phyloP scores from a whole-genome alignment of 2,888 invertebrate genomes.

The Athetis lepigone region DNA sequence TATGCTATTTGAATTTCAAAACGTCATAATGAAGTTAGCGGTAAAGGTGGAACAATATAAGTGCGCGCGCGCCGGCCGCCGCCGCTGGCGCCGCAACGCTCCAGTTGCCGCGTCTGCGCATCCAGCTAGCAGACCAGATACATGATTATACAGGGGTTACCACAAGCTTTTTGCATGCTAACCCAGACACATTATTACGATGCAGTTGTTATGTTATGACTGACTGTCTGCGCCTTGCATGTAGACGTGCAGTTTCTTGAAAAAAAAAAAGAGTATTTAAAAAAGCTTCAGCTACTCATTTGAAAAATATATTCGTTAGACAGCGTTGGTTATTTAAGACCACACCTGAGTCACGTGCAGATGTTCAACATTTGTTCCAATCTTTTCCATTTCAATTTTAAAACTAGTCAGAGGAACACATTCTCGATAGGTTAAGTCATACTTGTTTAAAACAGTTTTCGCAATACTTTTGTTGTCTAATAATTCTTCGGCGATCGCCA shows the following conservation, averaged over 20 bases:
- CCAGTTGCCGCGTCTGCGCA: conserved; percentile 78
- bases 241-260: conserved; percentile 39
- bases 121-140: conserved; percentile 68
- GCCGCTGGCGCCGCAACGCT: conserved; percentile 85
- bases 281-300: conserved; percentile 17
- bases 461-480: conserved; percentile 49
- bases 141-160: conserved; percentile 58
- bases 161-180: conserved; percentile 57
- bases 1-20: conserved; percentile 83
- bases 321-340: conserved; percentile 39
- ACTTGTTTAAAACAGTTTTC: conserved; percentile 41
- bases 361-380: conserved; percentile 43
- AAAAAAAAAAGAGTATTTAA: conserved; percentile 27
- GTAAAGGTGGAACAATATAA: conserved; percentile 78
- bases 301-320: conserved; percentile 35
- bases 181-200: conserved; percentile 52
- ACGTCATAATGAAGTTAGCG: conserved; percentile 71
- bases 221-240: conserved; percentile 37
- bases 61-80: conserved; percentile 73
- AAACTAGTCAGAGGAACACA: conserved; percentile 35
- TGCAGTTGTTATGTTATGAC: conserved; percentile 53
- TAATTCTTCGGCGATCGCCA: conserved; percentile 37
- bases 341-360: conserved; percentile 43
- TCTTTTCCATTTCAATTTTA: conserved; percentile 48
- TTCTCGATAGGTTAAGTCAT: conserved; percentile 47